Evolutionary conservation across 2,113 vertebrate species (phyloP), one percentile per base, ranked within the genome.

Genomic region (Cryptomyrus ogoouensis): DNA sequence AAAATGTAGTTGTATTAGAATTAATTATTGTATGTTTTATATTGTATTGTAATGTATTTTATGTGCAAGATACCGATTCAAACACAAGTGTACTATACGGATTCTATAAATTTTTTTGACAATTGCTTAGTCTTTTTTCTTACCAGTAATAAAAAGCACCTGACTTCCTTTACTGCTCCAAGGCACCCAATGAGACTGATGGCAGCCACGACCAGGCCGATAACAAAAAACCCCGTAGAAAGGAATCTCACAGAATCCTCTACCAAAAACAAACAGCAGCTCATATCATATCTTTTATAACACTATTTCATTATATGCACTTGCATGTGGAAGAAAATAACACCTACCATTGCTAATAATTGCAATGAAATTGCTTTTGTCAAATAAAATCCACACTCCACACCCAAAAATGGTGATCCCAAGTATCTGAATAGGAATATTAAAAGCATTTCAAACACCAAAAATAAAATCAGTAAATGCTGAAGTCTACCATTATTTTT

Each of bases 321-420:
- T 52, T 21, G n/a, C 24, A 31, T 3, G 5, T 13, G 53, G 50
- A 80, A 27, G 53, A 84, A 62, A n/a, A 52, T 24, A 49, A 77
- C 27, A 35, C 39, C 89, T 92, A 95, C 94, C 93, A 1, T 90
- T 91, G 5, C 88, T 90, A 35, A 94, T 1, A 27, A 89, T 6
- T 1, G 21, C 80, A 49, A 95, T 90, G 53, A 95, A 91, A 90
- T 17, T 94, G 83, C 50, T 88, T 3, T 3, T 27, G 66, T 92
- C 93, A 24, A 95, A 95, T 83, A 94, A 92, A 89, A 96, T 94
- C 95, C 95, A 96, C n/a, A 93, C 0, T 0, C 83, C 93, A 89
- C 93, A 93, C 19, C 93, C 93, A 3, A 88, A 89, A 10, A 95
- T 90, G 15, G 93, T 92, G 84, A 94, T 17, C 7, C 95, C 94